Base-by-base conservation (phyloP, 2,888 invertebrate species). In the Thyatira batis region DNA sequence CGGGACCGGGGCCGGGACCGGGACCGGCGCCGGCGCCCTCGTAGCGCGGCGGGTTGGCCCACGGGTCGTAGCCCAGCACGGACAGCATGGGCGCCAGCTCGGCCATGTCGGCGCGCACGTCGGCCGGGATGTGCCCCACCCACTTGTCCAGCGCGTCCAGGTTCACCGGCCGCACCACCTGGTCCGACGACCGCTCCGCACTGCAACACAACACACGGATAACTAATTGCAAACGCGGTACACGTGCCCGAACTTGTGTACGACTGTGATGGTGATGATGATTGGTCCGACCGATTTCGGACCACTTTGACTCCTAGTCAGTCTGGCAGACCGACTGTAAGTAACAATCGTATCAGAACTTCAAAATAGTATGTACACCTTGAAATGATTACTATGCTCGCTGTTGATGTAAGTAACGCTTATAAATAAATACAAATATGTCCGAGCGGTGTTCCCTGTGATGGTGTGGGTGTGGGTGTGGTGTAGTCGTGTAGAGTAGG, bases 141-240 rank as follows among this genome's bases (percentile, higher is more conserved):
- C 97, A 98, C 92, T 97, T 97, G 74, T 95, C 94, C 63, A 99
- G 93, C 49, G 99, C 99, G 89, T 99, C 99, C 78, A 97, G 93
- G 93, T 99, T 99, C 58, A 99, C 97, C 11, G 99, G 98, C 79
- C 99, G 98, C 85, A 99, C 98, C 73, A 99, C 98, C 94, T 99
- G 99, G 93, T 99, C 99, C 61, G 98, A 98, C 49, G 98, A 98
- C 60, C 98, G 95, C 92, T 99, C 99, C 83, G 98, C 97, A 90
- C 98, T 98, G 93, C 53, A 87, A 89, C 59, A 65, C 49, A 27
- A 20, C 5, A 3, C 1, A 9, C n/a, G n/a, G n/a, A n/a, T n/a
- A n/a, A n/a, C n/a, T n/a, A n/a, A n/a, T n/a, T n/a, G n/a, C n/a
- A n/a, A n/a, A n/a, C n/a, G n/a, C n/a, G n/a, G n/a, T n/a, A n/a